phyloP scores from a whole-genome alignment of 2,113 vertebrate species.

The Laticauda laticaudata region DNA sequence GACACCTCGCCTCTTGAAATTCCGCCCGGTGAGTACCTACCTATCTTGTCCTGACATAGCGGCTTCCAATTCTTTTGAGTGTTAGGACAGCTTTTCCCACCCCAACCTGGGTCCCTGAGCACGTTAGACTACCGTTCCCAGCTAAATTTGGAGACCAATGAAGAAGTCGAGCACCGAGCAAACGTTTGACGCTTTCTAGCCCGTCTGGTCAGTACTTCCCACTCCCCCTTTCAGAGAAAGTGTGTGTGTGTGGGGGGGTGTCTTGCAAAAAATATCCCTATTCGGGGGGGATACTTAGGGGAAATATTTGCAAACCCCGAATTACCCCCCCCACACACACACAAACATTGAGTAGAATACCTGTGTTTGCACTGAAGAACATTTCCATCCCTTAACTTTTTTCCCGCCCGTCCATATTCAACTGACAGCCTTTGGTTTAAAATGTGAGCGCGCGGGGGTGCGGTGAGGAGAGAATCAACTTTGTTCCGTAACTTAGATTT shows the following conservation, averaged over 20 bases:
- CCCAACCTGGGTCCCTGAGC: neutral
- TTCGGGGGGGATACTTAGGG: neutral
- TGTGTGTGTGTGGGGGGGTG: too few relatives aligned
- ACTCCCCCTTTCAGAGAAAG: neutral
- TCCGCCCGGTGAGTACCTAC: constrained; percentile 67
- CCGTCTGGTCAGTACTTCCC: neutral
- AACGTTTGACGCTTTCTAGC: too few relatives aligned
- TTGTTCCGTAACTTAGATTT: neutral
- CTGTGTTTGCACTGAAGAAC: neutral
- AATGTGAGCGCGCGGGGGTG: neutral
- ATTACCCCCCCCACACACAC: too few relatives aligned
- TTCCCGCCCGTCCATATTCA: neutral
- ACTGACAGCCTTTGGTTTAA: neutral
- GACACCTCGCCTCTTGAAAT: constrained; percentile 56
- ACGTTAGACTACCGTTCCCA: neutral
- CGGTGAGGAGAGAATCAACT: neutral
- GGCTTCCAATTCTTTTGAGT: too few relatives aligned
- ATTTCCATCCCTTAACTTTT: neutral
- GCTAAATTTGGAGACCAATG: neutral
- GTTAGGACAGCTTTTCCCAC: neutral
- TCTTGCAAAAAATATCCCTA: neutral
- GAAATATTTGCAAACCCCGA: neutral
- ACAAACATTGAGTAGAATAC: neutral
- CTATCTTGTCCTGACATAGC: neutral
- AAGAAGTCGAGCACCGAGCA: neutral